Base-by-base conservation (phyloP, 2,113 vertebrate genomes). In the Nycticorax nycticorax region DNA sequence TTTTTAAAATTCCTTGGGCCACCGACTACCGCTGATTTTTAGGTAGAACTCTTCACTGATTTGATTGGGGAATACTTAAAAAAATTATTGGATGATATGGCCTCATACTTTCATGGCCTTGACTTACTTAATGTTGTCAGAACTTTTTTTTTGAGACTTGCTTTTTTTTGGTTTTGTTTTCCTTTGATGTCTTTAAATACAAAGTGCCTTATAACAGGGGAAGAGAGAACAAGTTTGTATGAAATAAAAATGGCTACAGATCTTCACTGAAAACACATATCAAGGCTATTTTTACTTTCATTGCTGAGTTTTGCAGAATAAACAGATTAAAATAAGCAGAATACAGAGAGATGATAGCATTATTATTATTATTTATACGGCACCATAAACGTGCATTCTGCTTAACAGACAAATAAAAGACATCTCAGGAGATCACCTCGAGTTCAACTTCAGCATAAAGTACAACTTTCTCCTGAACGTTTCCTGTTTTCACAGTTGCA, bases 371-470 rank as follows among this genome's bases (percentile, higher is more conserved):
- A 96, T 97, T 96, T 97, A 96, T 89, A 95, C 43, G 35, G 67
- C 57, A 83, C 47, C 59, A 88, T 94, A 96, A 97, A 96, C 76
- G 93, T 83, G 57, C 75, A 74, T 96, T 97, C 94, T 96, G 96
- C 81, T 96, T 97, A 97, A 95, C 91, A 95, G 88, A 96, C 89
- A 96, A 92, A 96, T 95, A 97, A 96, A 95, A 94, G 89, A 55
- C 73, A 73, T 83, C 96, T 96, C 95, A 67, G 85, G 93, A 96
- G 93, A 97, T 91, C 71, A 62, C 77, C 94, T 95, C 86, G 89
- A 94, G 88, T 95, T 95, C 79, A 85, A 67, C 69, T 94, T 59
- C 55, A 63, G 32, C 81, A 83, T 85, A 76, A 93, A 96, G 50
- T 77, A 82, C 62, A 91, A 83, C 87, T 94, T 94, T 87, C 62